Evolutionary conservation across 2,113 vertebrate genomes (phyloP).

Genomic region (Chionomys nivalis): DNA sequence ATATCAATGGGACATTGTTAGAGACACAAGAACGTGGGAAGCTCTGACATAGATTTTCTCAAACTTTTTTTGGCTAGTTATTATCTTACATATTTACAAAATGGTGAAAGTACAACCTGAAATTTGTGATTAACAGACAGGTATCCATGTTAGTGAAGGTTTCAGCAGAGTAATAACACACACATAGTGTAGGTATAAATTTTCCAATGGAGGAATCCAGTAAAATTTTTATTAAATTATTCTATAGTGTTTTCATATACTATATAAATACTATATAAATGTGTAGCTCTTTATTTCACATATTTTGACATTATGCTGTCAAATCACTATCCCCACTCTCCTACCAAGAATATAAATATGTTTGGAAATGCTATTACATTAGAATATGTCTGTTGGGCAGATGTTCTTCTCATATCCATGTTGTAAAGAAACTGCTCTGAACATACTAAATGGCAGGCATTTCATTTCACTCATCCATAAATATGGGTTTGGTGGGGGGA

Average conservation of each 20-base stretch:
- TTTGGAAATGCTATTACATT: conserved; percentile 49
- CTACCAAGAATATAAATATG: conserved; percentile 61
- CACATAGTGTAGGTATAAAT: neutral
- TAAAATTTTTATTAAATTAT: conserved; percentile 34
- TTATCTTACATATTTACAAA: neutral
- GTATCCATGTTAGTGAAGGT: neutral
- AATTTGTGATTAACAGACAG: neutral
- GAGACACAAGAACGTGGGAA: neutral
- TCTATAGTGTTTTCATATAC: conserved; percentile 6
- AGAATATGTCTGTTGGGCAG: conserved; percentile 55
- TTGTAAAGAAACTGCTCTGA: conserved; percentile 9
- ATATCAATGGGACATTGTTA: neutral
- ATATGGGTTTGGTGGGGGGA: neutral
- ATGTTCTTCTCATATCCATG: neutral
- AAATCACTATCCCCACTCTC: conserved; percentile 49
- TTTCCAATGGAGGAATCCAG: neutral
- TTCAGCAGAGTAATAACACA: neutral
- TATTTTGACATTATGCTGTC: conserved; percentile 64
- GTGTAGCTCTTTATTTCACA: conserved; percentile 16
- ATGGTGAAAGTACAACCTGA: neutral
- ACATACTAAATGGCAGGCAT: conserved; percentile 40
- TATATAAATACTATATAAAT: neutral
- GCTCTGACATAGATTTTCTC: neutral
- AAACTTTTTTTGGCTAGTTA: neutral
- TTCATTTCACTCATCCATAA: conserved; percentile 54